Conservation (phyloP, 2,797 vertebrate species). For the Pseudochirops cupreus region DNA sequence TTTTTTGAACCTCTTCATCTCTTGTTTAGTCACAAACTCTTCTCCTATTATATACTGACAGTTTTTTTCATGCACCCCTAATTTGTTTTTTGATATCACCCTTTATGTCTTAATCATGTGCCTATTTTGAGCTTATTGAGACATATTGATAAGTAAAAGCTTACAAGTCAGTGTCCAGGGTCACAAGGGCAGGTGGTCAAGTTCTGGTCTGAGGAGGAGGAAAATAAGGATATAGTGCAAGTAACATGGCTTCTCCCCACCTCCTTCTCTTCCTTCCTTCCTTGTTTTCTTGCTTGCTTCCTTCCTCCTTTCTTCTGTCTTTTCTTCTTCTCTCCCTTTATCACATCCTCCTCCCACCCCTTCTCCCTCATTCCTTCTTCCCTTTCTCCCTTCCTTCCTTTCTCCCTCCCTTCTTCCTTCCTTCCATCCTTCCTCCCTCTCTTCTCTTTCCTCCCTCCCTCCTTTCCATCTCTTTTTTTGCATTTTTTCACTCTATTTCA, state of each 20-base stretch:
- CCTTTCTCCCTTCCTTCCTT: neutral
- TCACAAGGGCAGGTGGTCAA: neutral
- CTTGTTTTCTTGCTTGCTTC: neutral
- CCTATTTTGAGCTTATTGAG: neutral
- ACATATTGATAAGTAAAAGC: neutral
- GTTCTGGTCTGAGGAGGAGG: neutral
- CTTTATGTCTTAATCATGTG: neutral
- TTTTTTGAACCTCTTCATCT: neutral
- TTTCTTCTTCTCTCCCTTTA: neutral
- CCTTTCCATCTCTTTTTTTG: neutral
- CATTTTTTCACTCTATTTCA: neutral
- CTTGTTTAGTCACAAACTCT: neutral
- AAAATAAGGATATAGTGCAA: neutral
- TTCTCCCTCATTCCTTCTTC: too few species aligned
- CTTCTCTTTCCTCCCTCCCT: neutral
- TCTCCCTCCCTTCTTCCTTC: rapidly evolving
- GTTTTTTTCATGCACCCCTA: neutral
- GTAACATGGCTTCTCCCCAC: neutral
- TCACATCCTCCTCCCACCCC: too few species aligned
- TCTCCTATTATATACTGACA: neutral
- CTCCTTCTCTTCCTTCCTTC: neutral
- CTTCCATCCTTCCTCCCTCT: neutral
- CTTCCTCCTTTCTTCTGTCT: neutral
- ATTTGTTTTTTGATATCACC: neutral
- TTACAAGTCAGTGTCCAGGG: neutral